Conservation (phyloP, 92 coral and sea anemone genomes). For the Anthopleura xanthogrammica region DNA sequence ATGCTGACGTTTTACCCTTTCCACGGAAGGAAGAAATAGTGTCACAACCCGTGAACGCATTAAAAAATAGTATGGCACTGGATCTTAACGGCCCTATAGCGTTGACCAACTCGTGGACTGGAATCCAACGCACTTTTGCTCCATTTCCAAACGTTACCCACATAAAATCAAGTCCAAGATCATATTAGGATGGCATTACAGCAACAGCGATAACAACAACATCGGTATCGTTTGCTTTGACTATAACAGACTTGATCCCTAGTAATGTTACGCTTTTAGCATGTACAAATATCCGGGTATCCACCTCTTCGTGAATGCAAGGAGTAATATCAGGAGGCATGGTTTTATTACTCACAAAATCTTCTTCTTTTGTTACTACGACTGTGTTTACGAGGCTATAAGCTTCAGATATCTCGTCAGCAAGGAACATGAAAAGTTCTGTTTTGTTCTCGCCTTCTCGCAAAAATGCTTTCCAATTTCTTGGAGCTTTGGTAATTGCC, state of each 20-base stretch:
- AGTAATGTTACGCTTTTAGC: background rate
- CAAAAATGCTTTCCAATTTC: constrained; percentile 46
- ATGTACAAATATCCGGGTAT: constrained; percentile 37
- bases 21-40: constrained; percentile 37
- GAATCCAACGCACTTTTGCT: constrained; percentile 21
- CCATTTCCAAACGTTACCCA: constrained; percentile 53
- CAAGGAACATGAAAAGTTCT: constrained; percentile 50
- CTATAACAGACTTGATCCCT: constrained; percentile 5
- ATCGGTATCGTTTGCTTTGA: constrained; percentile 34
- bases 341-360: background rate
- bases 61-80: constrained; percentile 37
- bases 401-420: constrained; percentile 27
- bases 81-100: constrained; percentile 14
- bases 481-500: constrained; percentile 30
- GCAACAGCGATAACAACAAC: background rate
- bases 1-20: constrained; percentile 48
- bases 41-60: constrained; percentile 54
- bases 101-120: constrained; percentile 23
- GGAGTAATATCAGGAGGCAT: background rate
- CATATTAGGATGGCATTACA: background rate
- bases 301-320: constrained; percentile 46
- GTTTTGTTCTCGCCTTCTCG: constrained; percentile 41
- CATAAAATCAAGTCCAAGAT: constrained; percentile 25
- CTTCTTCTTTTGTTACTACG: constrained; percentile 34
- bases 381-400: constrained; percentile 12